Evolutionary conservation across 2,113 vertebrate species (phyloP).

Genomic region (Silurus meridionalis): DNA sequence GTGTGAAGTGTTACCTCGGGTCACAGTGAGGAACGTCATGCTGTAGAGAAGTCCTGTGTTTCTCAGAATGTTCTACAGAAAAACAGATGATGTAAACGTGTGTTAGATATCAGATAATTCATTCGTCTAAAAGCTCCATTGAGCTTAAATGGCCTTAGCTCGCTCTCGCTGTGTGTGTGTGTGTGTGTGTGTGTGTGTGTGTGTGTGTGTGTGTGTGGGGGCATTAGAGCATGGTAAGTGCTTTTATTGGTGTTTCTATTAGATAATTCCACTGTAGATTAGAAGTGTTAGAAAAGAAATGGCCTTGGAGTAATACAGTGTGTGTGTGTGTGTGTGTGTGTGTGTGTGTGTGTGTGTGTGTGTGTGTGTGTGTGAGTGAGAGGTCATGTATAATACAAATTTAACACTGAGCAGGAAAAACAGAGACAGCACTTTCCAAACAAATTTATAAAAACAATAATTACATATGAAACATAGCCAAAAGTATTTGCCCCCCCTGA

Average conservation of each 20-base stretch:
- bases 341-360: background rate
- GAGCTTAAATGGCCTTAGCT: background rate
- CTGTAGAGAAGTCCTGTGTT: background rate
- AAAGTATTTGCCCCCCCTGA: background rate
- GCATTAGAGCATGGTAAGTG: constrained; percentile 27
- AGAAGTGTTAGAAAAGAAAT: background rate
- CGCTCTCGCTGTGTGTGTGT: background rate
- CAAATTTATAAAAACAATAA: background rate
- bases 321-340: constrained; percentile 4
- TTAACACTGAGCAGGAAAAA: background rate
- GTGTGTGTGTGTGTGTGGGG: background rate
- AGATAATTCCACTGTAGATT: constrained; percentile 14
- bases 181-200: constrained; percentile 10
- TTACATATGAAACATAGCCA: background rate
- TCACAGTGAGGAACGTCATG: background rate
- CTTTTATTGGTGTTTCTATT: constrained; percentile 22
- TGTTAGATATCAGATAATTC: constrained; percentile 13
- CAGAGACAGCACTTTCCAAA: background rate
- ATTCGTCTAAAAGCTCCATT: background rate
- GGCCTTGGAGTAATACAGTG: background rate
- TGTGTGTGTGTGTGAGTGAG: background rate
- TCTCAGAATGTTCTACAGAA: background rate
- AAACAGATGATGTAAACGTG: background rate
- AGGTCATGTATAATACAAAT: background rate
- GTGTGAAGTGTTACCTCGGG: background rate